Conservation (phyloP, 2,888 invertebrate species). For the Stegana nigrithorax region DNA sequence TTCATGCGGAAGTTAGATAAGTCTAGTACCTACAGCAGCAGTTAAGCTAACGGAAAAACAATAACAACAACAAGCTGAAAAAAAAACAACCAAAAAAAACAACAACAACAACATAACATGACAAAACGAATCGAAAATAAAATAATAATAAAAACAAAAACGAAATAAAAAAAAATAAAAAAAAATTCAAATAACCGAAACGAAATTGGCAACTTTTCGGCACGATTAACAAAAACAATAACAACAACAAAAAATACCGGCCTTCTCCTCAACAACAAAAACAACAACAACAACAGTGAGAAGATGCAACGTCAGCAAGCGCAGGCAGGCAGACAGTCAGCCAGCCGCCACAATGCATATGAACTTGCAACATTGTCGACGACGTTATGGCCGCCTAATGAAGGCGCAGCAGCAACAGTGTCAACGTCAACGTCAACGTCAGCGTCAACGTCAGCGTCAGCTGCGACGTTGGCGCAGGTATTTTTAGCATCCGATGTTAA, state of each 20-base stretch:
- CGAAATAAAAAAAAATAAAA: neutral
- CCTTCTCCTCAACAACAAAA: conserved; percentile 1
- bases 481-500: conserved; percentile 44
- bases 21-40: too few species aligned
- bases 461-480: conserved; percentile 23
- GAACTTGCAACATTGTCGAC: conserved; percentile 11
- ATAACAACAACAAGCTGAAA: too few species aligned
- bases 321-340: conserved; percentile 34
- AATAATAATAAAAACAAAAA: neutral
- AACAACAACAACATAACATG: conserved; percentile 22
- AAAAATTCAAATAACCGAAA: conserved; percentile 23
- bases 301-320: conserved; percentile 14
- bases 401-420: conserved; percentile 20
- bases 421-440: conserved; percentile 28
- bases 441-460: conserved; percentile 22
- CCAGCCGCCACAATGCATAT: conserved; percentile 32
- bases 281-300: conserved; percentile 40
- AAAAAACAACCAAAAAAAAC: conserved; percentile 14
- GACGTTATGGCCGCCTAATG: conserved; percentile 8
- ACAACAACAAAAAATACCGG: neutral
- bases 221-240: neutral
- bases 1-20: conserved; percentile 64
- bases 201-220: conserved; percentile 25
- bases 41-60: too few species aligned
- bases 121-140: conserved; percentile 10